Evolutionary conservation across 2,888 invertebrate genomes (phyloP), one percentile per base, ranked within the genome.

Genomic region (Clistopyga incitator): DNA sequence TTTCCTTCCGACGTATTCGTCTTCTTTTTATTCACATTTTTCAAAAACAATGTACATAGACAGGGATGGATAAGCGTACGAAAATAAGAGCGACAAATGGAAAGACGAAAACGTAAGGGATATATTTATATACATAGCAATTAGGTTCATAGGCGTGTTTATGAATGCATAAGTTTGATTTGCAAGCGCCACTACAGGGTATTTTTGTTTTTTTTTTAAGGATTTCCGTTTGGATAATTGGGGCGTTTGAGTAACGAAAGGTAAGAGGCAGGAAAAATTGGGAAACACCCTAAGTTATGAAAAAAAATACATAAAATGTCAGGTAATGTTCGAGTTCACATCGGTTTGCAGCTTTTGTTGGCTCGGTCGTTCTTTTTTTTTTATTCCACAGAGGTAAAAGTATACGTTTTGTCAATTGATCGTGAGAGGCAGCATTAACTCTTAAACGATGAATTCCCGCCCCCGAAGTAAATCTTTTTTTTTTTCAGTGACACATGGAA

Each of bases 21-120:
- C 42, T 65, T 13, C 4, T 20, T 42, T 65, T 67, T 65, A 47
- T 38, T 75, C 18, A 38, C 10, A 54, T 34, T 72, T 67, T 70
- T 25, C 52, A 65, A 23, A 45, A 38, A 76, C 71, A 72, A 52
- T 42, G 47, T 70, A 68, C 65, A 47, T 87, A 86, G 85, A 86
- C 85, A 74, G 47, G 88, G 86, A 84, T 78, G 86, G 71, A 84
- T 68, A 86, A 83, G 81, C 77, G 65, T 72, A 81, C 81, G 65
- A 25, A 56, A 71, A 71, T 34, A 76, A 76, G 50, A 82, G 75
- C 79, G 59, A 18, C 18, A 68, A 80, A 67, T 23, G 75, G 68
- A 78, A 74, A 84, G 72, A 74, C 72, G 68, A 47, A 80, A 64
- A 84, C 68, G 80, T 70, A 45, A 75, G 52, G 70, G 64, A 54